Percentiles rank a stretch among this genome's conserved stretches.
phyloP scores from a whole-genome alignment of 1,140 invertebrate species.

The Kradibia gibbosae region DNA sequence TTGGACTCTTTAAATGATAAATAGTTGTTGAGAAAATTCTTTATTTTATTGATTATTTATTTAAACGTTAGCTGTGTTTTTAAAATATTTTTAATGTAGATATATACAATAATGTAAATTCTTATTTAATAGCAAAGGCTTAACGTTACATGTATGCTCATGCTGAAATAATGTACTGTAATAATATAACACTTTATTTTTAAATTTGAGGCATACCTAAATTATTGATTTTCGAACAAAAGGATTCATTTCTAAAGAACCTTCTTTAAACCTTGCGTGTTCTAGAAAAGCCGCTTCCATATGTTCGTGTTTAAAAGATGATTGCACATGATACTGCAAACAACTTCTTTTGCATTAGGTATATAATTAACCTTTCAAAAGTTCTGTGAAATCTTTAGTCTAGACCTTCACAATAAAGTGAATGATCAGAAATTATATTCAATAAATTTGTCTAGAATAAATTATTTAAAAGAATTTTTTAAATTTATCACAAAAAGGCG shows the following conservation, averaged over 20 bases:
- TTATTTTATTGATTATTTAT: no score
- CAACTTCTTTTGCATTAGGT: slow-evolving; percentile 21
- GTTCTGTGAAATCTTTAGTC: slow-evolving; percentile 19
- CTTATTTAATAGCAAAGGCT: no score
- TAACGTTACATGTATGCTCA: no score
- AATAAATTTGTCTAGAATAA: slow-evolving; percentile 5
- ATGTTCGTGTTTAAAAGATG: slow-evolving; percentile 28
- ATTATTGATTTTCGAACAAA: slow-evolving; percentile 17
- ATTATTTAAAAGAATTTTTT: no score
- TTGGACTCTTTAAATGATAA: no score
- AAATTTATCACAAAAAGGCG: no score
- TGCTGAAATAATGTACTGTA: no score
- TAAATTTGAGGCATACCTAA: neutral
- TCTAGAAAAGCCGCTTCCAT: slow-evolving; percentile 21
- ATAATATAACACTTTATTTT: neutral
- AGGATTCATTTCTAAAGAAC: slow-evolving; percentile 16
- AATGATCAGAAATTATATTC: slow-evolving; percentile 6
- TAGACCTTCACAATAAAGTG: slow-evolving; percentile 11
- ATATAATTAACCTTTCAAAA: slow-evolving; percentile 30
- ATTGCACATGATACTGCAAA: slow-evolving; percentile 26
- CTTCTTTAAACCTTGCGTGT: slow-evolving; percentile 37
- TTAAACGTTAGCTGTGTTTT: no score
- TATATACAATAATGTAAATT: no score
- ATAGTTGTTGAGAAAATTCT: no score
- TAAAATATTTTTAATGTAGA: no score